phyloP scores from a whole-genome alignment of 2,113 vertebrate species.

The Neoarius graeffei region DNA sequence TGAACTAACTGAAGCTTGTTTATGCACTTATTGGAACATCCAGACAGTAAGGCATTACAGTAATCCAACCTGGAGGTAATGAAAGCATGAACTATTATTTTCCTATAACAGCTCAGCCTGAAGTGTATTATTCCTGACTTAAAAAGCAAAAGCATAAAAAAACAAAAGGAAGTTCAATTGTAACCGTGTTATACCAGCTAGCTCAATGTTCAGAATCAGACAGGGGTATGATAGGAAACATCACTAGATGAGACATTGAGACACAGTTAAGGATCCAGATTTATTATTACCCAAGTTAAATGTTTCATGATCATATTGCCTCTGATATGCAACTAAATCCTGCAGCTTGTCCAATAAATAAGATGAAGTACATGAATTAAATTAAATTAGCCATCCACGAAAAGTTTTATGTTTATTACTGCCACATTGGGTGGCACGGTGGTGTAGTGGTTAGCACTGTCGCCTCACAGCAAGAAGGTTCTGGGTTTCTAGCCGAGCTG shows the following conservation, averaged over 20 bases:
- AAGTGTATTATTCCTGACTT: background rate
- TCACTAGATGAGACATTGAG: background rate
- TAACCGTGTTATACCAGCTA: background rate
- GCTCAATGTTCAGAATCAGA: background rate
- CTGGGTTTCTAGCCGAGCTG: too few species aligned
- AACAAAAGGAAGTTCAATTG: background rate
- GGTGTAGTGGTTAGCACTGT: too few species aligned
- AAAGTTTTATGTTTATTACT: slow-evolving; percentile 3
- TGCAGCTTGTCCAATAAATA: background rate
- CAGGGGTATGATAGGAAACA: background rate
- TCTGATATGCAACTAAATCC: background rate
- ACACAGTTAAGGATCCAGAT: background rate
- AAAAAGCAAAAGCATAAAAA: background rate
- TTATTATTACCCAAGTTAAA: background rate
- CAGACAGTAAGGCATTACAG: too few species aligned
- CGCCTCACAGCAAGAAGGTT: too few species aligned
- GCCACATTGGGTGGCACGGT: background rate
- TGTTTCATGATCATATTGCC: background rate
- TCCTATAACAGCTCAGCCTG: background rate
- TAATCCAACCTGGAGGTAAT: too few species aligned
- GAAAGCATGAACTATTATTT: too few species aligned
- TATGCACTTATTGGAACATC: too few species aligned
- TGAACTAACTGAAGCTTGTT: too few species aligned
- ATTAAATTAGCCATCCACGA: background rate
- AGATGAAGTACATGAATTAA: background rate